phyloP scores from a whole-genome alignment of 1,140 invertebrate species.

The Bombus huntii region DNA sequence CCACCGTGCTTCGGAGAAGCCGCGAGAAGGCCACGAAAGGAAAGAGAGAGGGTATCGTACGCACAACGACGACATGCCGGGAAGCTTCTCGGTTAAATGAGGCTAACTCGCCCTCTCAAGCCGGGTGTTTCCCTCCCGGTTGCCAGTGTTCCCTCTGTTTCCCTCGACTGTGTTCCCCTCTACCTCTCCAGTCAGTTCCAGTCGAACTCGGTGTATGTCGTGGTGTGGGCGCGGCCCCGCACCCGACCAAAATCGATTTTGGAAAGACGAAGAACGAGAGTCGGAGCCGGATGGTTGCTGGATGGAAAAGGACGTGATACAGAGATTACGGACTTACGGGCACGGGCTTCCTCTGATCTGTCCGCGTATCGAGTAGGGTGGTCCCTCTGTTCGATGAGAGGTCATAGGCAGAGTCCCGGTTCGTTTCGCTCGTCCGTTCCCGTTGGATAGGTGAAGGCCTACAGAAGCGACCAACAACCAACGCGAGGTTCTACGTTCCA shows the following conservation, averaged over 20 bases:
- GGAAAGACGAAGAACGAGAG: constrained; percentile 76
- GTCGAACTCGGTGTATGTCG: constrained; percentile 71
- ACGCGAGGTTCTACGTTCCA: background rate
- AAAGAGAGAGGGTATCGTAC: constrained; percentile 65
- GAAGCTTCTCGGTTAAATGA: constrained; percentile 79
- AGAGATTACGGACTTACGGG: constrained; percentile 75
- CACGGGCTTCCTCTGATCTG: constrained; percentile 72
- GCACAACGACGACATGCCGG: constrained; percentile 65
- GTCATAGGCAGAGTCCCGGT: constrained; percentile 29
- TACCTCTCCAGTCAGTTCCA: constrained; percentile 38
- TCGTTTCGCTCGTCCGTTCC: background rate
- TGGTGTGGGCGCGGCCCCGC: constrained; percentile 78
- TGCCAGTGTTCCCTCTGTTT: constrained; percentile 3
- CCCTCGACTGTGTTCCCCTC: constrained; percentile 6
- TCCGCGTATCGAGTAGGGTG: constrained; percentile 68
- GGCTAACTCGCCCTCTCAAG: constrained; percentile 71
- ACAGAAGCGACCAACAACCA: background rate
- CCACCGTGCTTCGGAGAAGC: background rate
- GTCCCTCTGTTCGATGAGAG: constrained; percentile 49
- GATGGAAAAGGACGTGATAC: constrained; percentile 71
- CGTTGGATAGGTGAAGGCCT: constrained; percentile 18
- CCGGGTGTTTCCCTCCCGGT: constrained; percentile 3
- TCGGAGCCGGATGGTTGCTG: constrained; percentile 38
- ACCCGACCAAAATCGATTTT: constrained; percentile 80
- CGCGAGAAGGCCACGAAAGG: constrained; percentile 56